Evolutionary conservation across 2,888 invertebrate genomes (phyloP).

Genomic region (Onchidella celtica): DNA sequence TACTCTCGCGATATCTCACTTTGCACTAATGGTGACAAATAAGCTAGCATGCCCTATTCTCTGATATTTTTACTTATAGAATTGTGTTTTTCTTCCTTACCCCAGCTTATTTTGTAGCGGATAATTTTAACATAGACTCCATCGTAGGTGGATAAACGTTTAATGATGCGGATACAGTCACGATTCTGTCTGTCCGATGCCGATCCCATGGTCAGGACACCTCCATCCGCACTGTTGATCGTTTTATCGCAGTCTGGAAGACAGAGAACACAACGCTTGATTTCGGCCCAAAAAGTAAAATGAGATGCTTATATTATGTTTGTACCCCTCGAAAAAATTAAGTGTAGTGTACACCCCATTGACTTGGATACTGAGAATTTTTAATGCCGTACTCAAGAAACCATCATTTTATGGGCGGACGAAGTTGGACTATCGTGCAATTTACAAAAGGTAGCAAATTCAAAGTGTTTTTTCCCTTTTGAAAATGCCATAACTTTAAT

Average conservation of each 20-base stretch:
- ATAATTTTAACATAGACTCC: conserved; percentile 32
- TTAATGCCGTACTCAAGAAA: no score
- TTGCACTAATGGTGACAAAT: no score
- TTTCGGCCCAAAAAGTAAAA: no score
- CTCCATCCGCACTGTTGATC: background rate
- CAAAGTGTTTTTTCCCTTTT: no score
- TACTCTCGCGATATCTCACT: no score
- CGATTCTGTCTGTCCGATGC: conserved; percentile 17
- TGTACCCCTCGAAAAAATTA: background rate
- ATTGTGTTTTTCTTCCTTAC: background rate
- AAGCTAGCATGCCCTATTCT: no score
- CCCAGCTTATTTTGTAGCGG: background rate
- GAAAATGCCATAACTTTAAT: no score
- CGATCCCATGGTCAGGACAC: conserved; percentile 7
- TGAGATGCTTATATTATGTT: background rate
- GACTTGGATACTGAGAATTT: no score
- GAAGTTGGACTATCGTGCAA: no score
- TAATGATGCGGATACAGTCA: conserved; percentile 40
- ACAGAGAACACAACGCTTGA: no score
- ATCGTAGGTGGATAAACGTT: background rate
- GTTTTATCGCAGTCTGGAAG: conserved; percentile 22
- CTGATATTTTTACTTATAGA: background rate
- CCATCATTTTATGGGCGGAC: no score
- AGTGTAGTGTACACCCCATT: background rate
- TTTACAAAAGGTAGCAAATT: no score